phyloP scores from a whole-genome alignment of 2,888 invertebrate species.

The Chelonus formosanus region DNA sequence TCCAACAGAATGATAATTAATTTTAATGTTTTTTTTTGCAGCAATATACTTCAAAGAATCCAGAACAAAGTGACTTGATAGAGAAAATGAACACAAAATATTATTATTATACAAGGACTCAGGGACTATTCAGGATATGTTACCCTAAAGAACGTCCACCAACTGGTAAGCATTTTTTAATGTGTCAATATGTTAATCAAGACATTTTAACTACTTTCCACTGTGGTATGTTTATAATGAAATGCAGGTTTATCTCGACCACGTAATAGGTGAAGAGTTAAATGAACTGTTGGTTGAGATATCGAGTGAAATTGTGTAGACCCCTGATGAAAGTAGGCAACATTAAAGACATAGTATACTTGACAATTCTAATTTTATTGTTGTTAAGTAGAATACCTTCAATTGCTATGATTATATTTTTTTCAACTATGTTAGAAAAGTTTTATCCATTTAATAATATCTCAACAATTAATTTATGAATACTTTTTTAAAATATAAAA shows the following conservation, averaged over 20 bases:
- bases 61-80: constrained; percentile 75
- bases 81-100: constrained; percentile 86
- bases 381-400: too few relatives aligned
- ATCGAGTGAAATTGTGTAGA: constrained; percentile 6
- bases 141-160: constrained; percentile 92
- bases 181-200: too few relatives aligned
- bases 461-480: too few relatives aligned
- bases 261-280: constrained; percentile 59
- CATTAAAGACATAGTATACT: neutral
- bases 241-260: constrained; percentile 20
- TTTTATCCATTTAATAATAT: too few relatives aligned
- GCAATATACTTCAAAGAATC: constrained; percentile 79
- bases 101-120: constrained; percentile 90
- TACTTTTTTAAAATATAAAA: too few relatives aligned
- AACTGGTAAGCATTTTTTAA: constrained; percentile 69
- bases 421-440: too few relatives aligned
- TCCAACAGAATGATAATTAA: constrained; percentile 25
- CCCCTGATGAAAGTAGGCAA: constrained; percentile 8
- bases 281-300: constrained; percentile 32
- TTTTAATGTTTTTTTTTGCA: constrained; percentile 58
- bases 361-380: too few relatives aligned
- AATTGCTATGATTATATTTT: too few relatives aligned
- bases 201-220: constrained; percentile 7
- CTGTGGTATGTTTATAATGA: neutral
- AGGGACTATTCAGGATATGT: constrained; percentile 93